Base-by-base conservation (phyloP, 2,797 vertebrate species). In the Anguilla anguilla region DNA sequence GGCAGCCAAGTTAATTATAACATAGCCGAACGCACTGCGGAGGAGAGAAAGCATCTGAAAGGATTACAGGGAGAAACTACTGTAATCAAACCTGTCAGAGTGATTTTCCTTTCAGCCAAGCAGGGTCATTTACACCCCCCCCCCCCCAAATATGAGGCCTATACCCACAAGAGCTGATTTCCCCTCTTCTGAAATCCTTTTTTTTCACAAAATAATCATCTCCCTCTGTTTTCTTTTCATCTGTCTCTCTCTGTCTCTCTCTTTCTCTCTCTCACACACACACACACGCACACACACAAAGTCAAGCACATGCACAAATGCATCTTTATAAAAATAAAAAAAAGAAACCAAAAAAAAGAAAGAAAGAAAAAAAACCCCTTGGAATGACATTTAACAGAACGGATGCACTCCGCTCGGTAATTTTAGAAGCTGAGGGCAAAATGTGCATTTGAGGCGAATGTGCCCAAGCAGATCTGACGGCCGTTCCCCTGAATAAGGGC, bases 1-100 rank as follows among this genome's bases (percentile, higher is more conserved):
- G 97, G 97, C 97, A 98, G 96, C 93, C 93, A 94, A 94, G 94
- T 97, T 98, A 98, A 98, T 98, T 99, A 97, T 97, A 97, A 96
- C 95, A 95, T 95, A 96, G 95, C 90, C 95, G 94, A 94, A 93
- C 92, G 90, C 93, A 93, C 96, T 96, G 94, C 94, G 93, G 94
- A 93, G 94, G 93, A 96, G 94, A 92, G 87, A 90, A 93, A 91
- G 94, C 95, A 96, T 95, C 93, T 95, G 88, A 95, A 94, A 90
- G 91, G 94, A 95, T 94, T 92, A 93, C 92, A 92, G 86, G 86
- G 67, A 94, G 87, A 93, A 57, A 88, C 93, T 94, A 96, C 94
- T 94, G 89, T 95, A 96, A 96, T 96, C 95, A 96, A 97, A 96
- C 92, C 94, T 97, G 96, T 96, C 97, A 97, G 94, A 95, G 91